Evolutionary conservation across 2,888 invertebrate species (phyloP).

Genomic region (Macrophya annulata): DNA sequence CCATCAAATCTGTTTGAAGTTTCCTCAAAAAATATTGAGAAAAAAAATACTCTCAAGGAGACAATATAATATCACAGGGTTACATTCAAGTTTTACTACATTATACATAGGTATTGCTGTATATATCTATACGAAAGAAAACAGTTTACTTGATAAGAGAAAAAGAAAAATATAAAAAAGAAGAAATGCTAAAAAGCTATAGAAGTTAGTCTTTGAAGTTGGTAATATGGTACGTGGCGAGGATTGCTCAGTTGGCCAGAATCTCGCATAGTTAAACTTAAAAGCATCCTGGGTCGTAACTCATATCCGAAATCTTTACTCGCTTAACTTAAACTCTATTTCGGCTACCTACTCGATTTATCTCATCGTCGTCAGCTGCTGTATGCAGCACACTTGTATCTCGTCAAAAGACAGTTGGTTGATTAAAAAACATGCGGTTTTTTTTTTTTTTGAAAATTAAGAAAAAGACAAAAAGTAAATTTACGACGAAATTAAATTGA

Average conservation of each 20-base stretch:
- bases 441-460: not conserved
- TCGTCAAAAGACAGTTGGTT: not conserved
- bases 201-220: slow-evolving; percentile 26
- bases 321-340: not conserved
- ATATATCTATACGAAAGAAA: not conserved
- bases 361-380: slow-evolving; percentile 13
- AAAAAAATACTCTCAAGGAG: too few species aligned
- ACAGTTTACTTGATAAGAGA: not conserved
- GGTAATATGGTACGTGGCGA: not conserved
- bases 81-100: too few species aligned
- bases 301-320: slow-evolving; percentile 22
- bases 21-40: too few species aligned
- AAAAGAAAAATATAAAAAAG: not conserved
- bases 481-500: not conserved
- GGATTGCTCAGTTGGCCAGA: not conserved
- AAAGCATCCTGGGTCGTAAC: slow-evolving; percentile 37
- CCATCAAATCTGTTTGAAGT: too few species aligned
- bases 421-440: not conserved
- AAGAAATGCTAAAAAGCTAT: not conserved
- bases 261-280: slow-evolving; percentile 13
- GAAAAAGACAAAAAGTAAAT: too few species aligned
- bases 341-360: not conserved
- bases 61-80: too few species aligned
- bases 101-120: not conserved
- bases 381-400: not conserved